Conservation (phyloP, 2,797 vertebrate genomes). For the Sebastes itinus region DNA sequence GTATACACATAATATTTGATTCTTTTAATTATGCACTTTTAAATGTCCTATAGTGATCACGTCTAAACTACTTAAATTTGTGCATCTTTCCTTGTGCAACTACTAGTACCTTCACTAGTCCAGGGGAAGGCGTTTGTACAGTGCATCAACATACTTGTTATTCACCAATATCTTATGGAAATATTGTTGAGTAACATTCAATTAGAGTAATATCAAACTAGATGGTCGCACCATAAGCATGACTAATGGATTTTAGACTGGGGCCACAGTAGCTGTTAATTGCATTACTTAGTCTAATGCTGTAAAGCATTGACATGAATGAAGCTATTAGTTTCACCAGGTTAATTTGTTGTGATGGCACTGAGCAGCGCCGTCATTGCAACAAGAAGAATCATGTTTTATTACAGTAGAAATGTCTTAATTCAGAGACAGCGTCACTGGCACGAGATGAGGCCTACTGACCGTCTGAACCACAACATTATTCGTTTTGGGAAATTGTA, state of each 20-base stretch:
- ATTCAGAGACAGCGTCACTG: not conserved
- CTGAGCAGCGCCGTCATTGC: constrained; percentile 3
- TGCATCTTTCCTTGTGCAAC: not conserved
- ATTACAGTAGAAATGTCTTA: not conserved
- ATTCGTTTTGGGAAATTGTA: not conserved
- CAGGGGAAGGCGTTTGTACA: not conserved
- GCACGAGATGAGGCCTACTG: not conserved
- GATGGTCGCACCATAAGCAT: constrained; percentile 35
- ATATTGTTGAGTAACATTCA: constrained; percentile 23
- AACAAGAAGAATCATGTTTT: not conserved
- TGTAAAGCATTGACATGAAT: constrained; percentile 50
- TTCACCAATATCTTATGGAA: constrained; percentile 15
- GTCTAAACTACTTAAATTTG: not conserved
- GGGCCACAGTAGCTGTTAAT: constrained; percentile 42
- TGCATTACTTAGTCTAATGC: constrained; percentile 49
- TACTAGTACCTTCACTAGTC: not conserved
- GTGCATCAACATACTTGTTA: not conserved
- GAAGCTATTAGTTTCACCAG: constrained; percentile 38
- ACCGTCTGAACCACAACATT: not conserved
- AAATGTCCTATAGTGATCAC: not conserved
- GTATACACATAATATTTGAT: not conserved
- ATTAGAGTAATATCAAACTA: constrained; percentile 48
- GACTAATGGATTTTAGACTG: constrained; percentile 43
- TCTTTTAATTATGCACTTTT: not conserved
- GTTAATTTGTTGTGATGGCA: constrained; percentile 25